Percentiles rank a stretch among this genome's conserved stretches.
Evolutionary conservation across 2,888 invertebrate species (phyloP).

Genomic region (Siphonodentalium dalli): DNA sequence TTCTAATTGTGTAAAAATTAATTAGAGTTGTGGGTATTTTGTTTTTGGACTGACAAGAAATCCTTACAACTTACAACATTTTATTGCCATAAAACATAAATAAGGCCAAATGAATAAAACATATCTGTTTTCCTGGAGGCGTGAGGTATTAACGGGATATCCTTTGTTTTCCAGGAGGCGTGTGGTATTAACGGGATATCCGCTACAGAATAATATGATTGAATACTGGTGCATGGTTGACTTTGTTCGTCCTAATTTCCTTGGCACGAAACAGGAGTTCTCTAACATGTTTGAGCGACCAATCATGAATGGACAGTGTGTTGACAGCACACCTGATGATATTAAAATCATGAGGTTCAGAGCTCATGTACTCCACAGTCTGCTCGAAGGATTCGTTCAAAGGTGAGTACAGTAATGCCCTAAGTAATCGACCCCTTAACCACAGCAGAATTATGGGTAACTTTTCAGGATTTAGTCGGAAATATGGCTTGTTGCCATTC

Average conservation of each 20-base stretch:
- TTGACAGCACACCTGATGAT: constrained; percentile 94
- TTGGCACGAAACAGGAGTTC: constrained; percentile 96
- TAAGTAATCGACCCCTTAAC: too few relatives aligned
- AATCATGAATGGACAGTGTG: constrained; percentile 97
- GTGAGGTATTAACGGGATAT: too few relatives aligned
- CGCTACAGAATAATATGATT: constrained; percentile 91
- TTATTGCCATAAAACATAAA: too few relatives aligned
- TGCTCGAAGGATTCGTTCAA: constrained; percentile 95
- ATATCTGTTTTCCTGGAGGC: too few relatives aligned
- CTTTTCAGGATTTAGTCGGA: neutral
- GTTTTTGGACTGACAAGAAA: neutral
- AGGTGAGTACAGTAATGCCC: constrained; percentile 49
- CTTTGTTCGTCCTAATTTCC: constrained; percentile 95
- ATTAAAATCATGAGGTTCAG: constrained; percentile 91
- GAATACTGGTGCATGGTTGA: constrained; percentile 99
- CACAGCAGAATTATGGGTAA: too few relatives aligned
- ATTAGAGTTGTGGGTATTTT: too few relatives aligned
- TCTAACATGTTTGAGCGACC: constrained; percentile 99
- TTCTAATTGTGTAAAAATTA: too few relatives aligned
- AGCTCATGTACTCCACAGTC: constrained; percentile 92
- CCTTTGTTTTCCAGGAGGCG: constrained; percentile 72
- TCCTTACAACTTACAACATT: too few relatives aligned
- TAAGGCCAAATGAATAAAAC: too few relatives aligned
- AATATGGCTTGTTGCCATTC: neutral
- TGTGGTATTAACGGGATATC: constrained; percentile 96